A percentile compares a stretch with the other conserved stretches of the same genome.
These are phyloP conservation scores for Gymnodraco acuticeps DNA, from an alignment of 2,797 vertebrate species.

Conservation along the genomic window DNA sequence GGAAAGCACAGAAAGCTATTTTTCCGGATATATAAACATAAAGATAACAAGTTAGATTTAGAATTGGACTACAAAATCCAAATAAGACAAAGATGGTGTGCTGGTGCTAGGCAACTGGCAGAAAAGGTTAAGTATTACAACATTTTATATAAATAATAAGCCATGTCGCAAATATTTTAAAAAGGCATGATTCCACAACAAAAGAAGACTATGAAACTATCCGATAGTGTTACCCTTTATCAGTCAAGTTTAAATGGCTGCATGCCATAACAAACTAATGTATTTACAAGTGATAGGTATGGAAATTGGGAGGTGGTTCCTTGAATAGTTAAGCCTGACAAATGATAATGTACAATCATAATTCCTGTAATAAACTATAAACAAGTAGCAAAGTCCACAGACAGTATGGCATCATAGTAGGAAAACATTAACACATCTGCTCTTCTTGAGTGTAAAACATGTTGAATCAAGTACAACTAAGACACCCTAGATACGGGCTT, in stretches of 20 bases:
- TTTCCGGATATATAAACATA: not conserved
- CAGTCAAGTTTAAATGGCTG: not conserved
- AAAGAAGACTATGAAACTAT: not conserved
- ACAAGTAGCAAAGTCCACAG: conserved; percentile 43
- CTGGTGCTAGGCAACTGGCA: not conserved
- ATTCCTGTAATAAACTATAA: conserved; percentile 21
- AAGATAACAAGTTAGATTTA: not conserved
- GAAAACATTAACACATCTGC: conserved; percentile 40
- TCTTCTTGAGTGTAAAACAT: not conserved
- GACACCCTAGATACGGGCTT: not conserved
- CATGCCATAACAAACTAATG: not conserved
- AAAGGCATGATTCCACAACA: not conserved
- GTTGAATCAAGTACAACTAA: conserved; percentile 2
- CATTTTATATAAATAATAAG: not conserved
- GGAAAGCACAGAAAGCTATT: conserved; percentile 1
- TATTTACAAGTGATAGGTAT: not conserved
- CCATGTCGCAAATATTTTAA: not conserved
- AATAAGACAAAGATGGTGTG: not conserved
- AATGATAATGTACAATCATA: not conserved
- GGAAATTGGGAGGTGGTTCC: not conserved
- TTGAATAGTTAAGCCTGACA: not conserved
- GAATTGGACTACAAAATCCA: not conserved
- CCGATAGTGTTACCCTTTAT: not conserved
- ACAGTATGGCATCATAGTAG: not conserved
- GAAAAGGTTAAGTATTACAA: not conserved